Evolutionary conservation across 2,797 vertebrate genomes (phyloP).

Genomic region (Megaceryle alcyon): DNA sequence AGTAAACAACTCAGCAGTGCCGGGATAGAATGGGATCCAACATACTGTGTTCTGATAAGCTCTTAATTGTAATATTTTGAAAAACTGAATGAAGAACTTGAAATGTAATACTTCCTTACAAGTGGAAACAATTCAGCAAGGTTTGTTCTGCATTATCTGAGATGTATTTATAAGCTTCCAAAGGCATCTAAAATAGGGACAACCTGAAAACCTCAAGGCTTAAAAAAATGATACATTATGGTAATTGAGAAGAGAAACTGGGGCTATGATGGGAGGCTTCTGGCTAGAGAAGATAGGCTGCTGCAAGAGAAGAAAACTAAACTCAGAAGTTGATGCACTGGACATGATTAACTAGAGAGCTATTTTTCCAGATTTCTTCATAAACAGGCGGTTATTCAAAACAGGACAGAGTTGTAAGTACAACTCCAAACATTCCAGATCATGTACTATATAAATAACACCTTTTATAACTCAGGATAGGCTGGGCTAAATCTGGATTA

Average conservation of each 20-base stretch:
- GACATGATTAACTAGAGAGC: not conserved
- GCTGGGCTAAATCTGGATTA: constrained; percentile 24
- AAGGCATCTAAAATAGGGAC: not conserved
- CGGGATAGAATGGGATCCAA: not conserved
- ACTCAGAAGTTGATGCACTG: not conserved
- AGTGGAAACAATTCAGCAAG: not conserved
- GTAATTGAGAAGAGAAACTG: not conserved
- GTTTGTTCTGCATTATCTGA: not conserved
- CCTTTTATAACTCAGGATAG: constrained; percentile 53
- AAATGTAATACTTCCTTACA: not conserved
- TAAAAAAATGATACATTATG: not conserved
- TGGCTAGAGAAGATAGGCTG: not conserved
- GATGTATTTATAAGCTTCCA: not conserved
- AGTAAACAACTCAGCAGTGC: not conserved
- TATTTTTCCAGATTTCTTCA: not conserved
- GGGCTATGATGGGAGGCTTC: not conserved
- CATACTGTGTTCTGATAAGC: not conserved
- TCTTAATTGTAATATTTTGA: not conserved
- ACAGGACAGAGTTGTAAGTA: not conserved
- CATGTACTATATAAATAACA: constrained; percentile 17
- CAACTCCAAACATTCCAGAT: not conserved
- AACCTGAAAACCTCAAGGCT: not conserved
- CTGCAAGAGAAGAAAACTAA: not conserved
- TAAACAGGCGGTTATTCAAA: not conserved
- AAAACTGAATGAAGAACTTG: not conserved